Conservation (phyloP, 2,113 vertebrate genomes). For the Sinocyclocheilus rhinocerous region DNA sequence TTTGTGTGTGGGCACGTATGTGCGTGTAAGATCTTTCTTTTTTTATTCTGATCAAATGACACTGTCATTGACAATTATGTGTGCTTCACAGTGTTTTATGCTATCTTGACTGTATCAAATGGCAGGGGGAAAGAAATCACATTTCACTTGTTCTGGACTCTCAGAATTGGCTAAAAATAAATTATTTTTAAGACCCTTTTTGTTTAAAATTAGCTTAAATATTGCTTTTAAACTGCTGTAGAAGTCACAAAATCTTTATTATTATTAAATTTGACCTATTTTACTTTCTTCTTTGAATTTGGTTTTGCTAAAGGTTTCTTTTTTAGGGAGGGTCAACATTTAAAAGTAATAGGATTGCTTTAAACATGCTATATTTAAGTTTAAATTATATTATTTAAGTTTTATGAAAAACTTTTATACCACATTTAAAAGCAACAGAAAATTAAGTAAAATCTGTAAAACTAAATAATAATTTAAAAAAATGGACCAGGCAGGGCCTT, state of each 20-base stretch:
- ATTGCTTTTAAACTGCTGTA: too few relatives aligned
- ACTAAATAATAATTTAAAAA: background rate
- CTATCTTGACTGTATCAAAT: background rate
- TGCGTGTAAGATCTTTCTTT: background rate
- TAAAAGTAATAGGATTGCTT: background rate
- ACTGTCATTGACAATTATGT: background rate
- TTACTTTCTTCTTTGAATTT: too few relatives aligned
- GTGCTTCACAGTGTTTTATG: background rate
- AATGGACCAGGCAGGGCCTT: too few relatives aligned
- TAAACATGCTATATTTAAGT: too few relatives aligned
- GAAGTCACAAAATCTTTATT: too few relatives aligned
- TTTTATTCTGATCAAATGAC: slow-evolving; percentile 30
- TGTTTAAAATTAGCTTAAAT: too few relatives aligned
- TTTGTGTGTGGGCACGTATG: background rate
- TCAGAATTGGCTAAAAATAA: too few relatives aligned
- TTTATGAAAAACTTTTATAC: too few relatives aligned
- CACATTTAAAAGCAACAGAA: too few relatives aligned
- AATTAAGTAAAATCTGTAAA: background rate
- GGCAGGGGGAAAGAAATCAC: background rate
- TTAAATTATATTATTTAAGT: too few relatives aligned
- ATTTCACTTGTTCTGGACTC: background rate
- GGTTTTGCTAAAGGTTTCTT: background rate
- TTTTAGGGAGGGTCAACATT: background rate
- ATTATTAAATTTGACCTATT: too few relatives aligned
- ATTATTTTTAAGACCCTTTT: too few relatives aligned